A percentile compares a stretch with the other conserved stretches of the same genome.
phyloP scores from a whole-genome alignment of 2,797 vertebrate genomes.

The Synaphobranchus kaupii region DNA sequence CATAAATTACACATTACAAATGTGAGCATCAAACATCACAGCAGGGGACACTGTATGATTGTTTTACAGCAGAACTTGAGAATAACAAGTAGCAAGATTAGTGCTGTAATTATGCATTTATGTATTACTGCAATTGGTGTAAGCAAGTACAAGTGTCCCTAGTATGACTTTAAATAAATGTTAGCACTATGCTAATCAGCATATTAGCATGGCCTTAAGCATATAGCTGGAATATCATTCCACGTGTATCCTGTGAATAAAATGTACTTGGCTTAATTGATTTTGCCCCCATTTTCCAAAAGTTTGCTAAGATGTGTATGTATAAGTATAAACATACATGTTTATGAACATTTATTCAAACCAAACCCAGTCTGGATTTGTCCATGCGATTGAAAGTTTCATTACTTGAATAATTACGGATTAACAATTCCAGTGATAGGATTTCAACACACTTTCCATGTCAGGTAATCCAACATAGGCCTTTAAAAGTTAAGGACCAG shows the following conservation, averaged over 20 bases:
- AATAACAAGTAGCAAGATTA: neutral
- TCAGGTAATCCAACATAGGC: neutral
- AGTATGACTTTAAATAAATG: neutral
- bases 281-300: too few species aligned
- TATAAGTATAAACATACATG: neutral
- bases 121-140: neutral
- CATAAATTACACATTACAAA: too few species aligned
- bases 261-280: too few species aligned
- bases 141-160: neutral
- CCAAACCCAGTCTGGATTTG: neutral
- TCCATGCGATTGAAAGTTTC: neutral
- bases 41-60: too few species aligned
- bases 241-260: too few species aligned
- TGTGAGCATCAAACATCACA: too few species aligned
- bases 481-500: neutral
- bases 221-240: too few species aligned
- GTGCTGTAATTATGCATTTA: neutral
- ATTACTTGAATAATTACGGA: neutral
- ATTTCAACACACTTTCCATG: neutral
- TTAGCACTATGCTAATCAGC: too few species aligned
- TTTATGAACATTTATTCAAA: neutral
- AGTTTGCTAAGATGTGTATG: too few species aligned
- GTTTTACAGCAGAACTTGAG: too few species aligned
- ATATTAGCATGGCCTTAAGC: too few species aligned
- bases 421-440: neutral